These are phyloP conservation scores for Sciurus vulgaris DNA, from an alignment of 2,797 vertebrate species.

Conservation along the genomic window DNA sequence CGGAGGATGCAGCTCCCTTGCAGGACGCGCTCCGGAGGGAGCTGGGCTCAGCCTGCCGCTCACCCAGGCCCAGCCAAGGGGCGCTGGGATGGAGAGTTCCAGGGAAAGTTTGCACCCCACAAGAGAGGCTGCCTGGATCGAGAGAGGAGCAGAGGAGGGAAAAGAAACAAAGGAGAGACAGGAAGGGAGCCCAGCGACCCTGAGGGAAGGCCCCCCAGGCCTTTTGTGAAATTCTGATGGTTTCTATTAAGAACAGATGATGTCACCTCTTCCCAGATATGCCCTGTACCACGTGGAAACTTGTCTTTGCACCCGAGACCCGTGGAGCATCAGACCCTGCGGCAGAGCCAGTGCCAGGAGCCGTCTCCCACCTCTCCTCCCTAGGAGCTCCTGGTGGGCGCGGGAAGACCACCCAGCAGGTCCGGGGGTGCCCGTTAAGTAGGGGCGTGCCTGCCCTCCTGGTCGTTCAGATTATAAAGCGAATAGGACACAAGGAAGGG, in stretches of 20 bases:
- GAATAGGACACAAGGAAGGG: not conserved
- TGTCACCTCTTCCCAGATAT: fast-evolving
- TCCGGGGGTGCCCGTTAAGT: fast-evolving
- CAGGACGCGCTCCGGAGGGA: not conserved
- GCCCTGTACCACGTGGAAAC: fast-evolving
- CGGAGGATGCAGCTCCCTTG: constrained; percentile 56
- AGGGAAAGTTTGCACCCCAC: not conserved
- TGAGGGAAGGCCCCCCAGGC: too few species aligned
- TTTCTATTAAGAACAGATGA: not conserved
- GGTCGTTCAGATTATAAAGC: not conserved
- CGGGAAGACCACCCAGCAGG: fast-evolving
- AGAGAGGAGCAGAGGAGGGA: too few species aligned
- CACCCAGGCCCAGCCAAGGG: not conserved
- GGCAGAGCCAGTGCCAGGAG: fast-evolving
- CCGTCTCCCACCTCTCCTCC: fast-evolving
- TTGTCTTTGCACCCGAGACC: fast-evolving
- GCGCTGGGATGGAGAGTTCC: not conserved
- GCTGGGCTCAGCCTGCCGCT: not conserved
- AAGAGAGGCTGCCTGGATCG: fast-evolving
- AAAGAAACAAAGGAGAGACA: not conserved
- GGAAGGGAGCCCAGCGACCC: not conserved
- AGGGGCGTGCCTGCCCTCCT: fast-evolving
- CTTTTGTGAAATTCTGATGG: too few species aligned
- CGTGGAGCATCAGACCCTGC: fast-evolving
- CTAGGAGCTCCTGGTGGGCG: fast-evolving